Conservation (phyloP, 2,888 invertebrate genomes). For the Leptinotarsa rubiginosa region DNA sequence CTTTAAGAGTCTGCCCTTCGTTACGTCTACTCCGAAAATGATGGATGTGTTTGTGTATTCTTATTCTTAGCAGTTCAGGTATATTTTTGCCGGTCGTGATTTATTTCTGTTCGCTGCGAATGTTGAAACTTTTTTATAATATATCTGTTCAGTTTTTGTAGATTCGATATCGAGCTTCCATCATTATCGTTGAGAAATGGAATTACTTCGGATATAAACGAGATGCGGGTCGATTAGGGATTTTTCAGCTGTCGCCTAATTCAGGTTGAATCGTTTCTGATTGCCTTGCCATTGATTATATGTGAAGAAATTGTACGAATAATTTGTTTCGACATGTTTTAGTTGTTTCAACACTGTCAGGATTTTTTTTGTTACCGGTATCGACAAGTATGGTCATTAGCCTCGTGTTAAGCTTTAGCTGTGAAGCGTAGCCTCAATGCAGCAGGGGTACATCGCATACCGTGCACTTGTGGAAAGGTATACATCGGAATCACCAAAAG, state of each 20-base stretch:
- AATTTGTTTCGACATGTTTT: too few relatives aligned
- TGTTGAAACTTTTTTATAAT: conserved; percentile 51
- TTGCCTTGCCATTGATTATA: neutral
- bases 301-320: too few relatives aligned
- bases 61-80: conserved; percentile 55
- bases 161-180: conserved; percentile 37
- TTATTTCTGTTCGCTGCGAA: conserved; percentile 53
- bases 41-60: conserved; percentile 59
- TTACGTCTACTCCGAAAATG: conserved; percentile 50
- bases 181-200: conserved; percentile 40
- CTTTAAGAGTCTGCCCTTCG: conserved; percentile 56
- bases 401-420: too few relatives aligned
- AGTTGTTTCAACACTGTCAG: too few relatives aligned
- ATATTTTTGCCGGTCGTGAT: conserved; percentile 54
- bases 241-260: neutral
- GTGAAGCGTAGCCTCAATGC: too few relatives aligned
- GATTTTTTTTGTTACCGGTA: too few relatives aligned
- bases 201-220: neutral
- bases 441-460: too few relatives aligned
- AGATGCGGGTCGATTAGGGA: conserved; percentile 1
- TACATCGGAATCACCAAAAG: too few relatives aligned
- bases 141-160: conserved; percentile 44
- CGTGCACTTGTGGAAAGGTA: too few relatives aligned
- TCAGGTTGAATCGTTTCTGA: neutral
- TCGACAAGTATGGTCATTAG: too few relatives aligned